Percentiles rank a stretch among this genome's conserved stretches.
These are phyloP conservation scores for Aethina tumida DNA, from an alignment of 1,140 invertebrate species.

Conservation along the genomic window DNA sequence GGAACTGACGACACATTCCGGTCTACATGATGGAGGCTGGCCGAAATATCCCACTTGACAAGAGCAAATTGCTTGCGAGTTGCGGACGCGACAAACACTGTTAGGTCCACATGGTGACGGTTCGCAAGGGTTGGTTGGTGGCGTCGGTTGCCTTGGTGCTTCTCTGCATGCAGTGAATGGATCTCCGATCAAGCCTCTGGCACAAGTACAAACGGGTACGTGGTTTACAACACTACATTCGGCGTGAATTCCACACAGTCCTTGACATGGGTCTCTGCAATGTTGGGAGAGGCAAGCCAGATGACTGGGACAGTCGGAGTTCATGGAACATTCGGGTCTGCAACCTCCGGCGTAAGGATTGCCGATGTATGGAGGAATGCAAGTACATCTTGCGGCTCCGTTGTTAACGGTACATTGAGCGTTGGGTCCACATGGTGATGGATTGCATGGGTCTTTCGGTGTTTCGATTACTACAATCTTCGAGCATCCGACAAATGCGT, in stretches of 20 bases:
- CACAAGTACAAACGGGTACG: constrained; percentile 68
- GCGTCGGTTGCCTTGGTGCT: constrained; percentile 40
- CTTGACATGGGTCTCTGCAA: constrained; percentile 77
- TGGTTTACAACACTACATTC: constrained; percentile 72
- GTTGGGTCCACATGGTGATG: constrained; percentile 74
- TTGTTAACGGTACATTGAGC: constrained; percentile 61
- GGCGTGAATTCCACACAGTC: constrained; percentile 70
- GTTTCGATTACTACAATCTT: constrained; percentile 33
- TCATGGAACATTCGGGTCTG: constrained; percentile 68
- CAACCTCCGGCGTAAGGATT: constrained; percentile 69
- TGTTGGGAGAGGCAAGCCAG: constrained; percentile 74
- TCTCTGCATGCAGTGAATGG: constrained; percentile 68
- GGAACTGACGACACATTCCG: constrained; percentile 68
- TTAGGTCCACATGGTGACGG: constrained; percentile 74
- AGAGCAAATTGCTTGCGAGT: constrained; percentile 65
- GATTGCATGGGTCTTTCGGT: constrained; percentile 55
- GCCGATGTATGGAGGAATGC: constrained; percentile 77
- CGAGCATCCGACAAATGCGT: constrained; percentile 70
- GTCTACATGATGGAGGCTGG: constrained; percentile 62
- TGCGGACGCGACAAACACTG: constrained; percentile 60
- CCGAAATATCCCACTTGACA: constrained; percentile 68
- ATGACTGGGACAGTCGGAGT: constrained; percentile 68
- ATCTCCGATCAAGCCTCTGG: constrained; percentile 66
- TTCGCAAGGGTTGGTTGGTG: constrained; percentile 57
- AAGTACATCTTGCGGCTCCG: constrained; percentile 60